phyloP scores from a whole-genome alignment of 2,888 invertebrate species.

The Lepidocyrtinus sp. region DNA sequence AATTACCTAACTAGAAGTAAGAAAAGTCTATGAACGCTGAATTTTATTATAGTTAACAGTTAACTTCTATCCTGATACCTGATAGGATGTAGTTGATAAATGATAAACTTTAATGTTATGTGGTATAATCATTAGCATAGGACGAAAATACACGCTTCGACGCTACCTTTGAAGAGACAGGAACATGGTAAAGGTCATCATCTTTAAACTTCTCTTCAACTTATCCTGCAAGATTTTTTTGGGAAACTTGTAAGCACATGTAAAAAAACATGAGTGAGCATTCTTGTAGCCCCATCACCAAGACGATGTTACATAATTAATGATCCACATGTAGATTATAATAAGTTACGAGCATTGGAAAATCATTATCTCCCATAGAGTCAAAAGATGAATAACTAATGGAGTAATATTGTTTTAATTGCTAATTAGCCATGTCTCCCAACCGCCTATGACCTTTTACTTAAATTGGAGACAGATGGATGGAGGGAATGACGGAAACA shows the following conservation, averaged over 20 bases:
- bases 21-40: not conserved
- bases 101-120: not conserved
- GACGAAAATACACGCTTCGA: too few relatives aligned
- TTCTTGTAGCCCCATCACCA: not conserved
- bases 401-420: not conserved
- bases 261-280: not conserved
- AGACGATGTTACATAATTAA: not conserved
- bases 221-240: too few relatives aligned
- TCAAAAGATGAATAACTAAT: not conserved
- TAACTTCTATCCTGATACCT: not conserved
- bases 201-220: not conserved
- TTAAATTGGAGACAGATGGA: too few relatives aligned
- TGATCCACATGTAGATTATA: not conserved
- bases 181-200: not conserved
- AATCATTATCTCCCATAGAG: not conserved
- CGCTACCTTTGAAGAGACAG: not conserved
- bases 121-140: not conserved
- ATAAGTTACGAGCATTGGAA: not conserved
- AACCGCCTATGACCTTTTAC: slow-evolving; percentile 43
- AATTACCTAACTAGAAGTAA: not conserved
- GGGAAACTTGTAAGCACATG: not conserved
- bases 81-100: not conserved
- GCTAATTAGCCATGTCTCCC: slow-evolving; percentile 30
- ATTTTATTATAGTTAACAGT: not conserved
- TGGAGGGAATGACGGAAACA: not conserved